Conservation (phyloP, 2,888 invertebrate species). For the Tipula confusa region DNA sequence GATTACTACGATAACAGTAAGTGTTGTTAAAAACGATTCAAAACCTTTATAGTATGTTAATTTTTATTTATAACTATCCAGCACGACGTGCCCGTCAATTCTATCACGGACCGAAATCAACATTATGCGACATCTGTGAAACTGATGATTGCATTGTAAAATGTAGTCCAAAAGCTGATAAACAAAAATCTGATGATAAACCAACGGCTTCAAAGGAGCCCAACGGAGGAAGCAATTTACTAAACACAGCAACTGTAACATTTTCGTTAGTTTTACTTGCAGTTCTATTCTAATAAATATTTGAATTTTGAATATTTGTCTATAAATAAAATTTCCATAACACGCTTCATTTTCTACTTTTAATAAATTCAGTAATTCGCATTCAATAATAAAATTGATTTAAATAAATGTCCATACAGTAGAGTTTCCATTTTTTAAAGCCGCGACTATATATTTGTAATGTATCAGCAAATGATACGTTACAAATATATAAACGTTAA, state of each 20-base stretch:
- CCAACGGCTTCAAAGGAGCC: background rate
- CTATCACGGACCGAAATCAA: conserved; percentile 62
- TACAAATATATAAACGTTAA: too few relatives aligned
- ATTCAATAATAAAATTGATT: too few relatives aligned
- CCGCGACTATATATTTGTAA: too few relatives aligned
- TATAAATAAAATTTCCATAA: too few relatives aligned
- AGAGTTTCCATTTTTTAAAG: too few relatives aligned
- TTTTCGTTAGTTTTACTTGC: background rate
- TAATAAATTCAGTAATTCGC: too few relatives aligned
- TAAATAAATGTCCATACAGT: too few relatives aligned
- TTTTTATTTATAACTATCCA: conserved; percentile 42
- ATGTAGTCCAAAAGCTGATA: conserved; percentile 46
- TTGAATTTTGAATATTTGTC: too few relatives aligned
- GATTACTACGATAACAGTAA: conserved; percentile 91
- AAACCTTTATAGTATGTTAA: conserved; percentile 32
- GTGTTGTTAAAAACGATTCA: conserved; percentile 48
- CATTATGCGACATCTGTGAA: conserved; percentile 80
- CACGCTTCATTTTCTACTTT: too few relatives aligned
- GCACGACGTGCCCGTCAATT: conserved; percentile 73
- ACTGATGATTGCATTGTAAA: conserved; percentile 52
- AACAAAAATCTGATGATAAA: conserved; percentile 35
- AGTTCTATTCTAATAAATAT: background rate
- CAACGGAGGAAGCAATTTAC: background rate
- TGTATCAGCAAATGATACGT: too few relatives aligned
- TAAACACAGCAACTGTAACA: background rate